phyloP scores from a whole-genome alignment of 2,113 vertebrate species.

The Mobula birostris region DNA sequence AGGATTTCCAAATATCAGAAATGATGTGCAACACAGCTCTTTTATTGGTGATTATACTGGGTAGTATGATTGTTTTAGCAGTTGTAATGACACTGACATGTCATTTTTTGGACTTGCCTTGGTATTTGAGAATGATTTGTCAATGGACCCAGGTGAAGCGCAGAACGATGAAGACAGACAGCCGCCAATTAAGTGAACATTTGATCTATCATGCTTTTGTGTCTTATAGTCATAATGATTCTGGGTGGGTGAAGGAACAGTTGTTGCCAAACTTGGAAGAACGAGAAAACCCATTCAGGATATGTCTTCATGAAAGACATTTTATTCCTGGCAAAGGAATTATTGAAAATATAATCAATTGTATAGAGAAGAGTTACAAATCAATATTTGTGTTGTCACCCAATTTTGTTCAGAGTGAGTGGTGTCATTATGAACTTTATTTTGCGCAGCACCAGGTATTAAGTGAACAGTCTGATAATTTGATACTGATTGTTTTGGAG shows the following conservation, averaged over 20 bases:
- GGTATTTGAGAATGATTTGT: slow-evolving; percentile 76
- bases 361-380: slow-evolving; percentile 76
- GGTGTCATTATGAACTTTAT: slow-evolving; percentile 91
- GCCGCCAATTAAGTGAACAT: slow-evolving; percentile 43
- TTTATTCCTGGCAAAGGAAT: slow-evolving; percentile 76
- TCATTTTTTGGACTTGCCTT: slow-evolving; percentile 63
- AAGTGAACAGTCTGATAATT: slow-evolving; percentile 53
- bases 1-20: slow-evolving; percentile 55
- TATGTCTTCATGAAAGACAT: slow-evolving; percentile 78
- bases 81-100: slow-evolving; percentile 53
- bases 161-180: slow-evolving; percentile 47
- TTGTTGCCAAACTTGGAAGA: slow-evolving; percentile 71
- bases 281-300: slow-evolving; percentile 49
- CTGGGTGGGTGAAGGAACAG: slow-evolving; percentile 65
- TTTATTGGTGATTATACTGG: slow-evolving; percentile 56
- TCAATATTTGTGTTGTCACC: slow-evolving; percentile 78
- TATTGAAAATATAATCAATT: slow-evolving; percentile 77
- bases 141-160: slow-evolving; percentile 75
- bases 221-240: slow-evolving; percentile 76
- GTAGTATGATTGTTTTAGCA: slow-evolving; percentile 50
- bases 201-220: slow-evolving; percentile 77
- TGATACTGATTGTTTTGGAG: slow-evolving; percentile 79
- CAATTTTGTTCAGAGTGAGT: slow-evolving; percentile 84
- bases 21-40: slow-evolving; percentile 63
- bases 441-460: slow-evolving; percentile 78